These are phyloP conservation scores for Gambusia holbrooki DNA, from an alignment of 2,113 vertebrate genomes.

Conservation along the genomic window DNA sequence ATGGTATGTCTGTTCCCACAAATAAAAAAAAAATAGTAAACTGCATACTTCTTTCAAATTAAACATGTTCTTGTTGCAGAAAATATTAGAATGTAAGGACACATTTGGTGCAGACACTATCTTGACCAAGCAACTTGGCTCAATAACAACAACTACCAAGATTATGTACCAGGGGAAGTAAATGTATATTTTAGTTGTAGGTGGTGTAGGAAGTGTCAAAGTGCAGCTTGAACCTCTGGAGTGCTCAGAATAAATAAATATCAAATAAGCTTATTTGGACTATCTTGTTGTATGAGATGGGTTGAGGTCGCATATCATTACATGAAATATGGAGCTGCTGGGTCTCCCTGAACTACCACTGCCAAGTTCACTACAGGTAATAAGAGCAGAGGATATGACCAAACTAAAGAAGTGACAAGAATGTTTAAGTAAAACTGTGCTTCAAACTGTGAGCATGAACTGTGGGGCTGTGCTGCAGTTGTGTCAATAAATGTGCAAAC, in stretches of 20 bases:
- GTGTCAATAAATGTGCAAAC: too few species aligned
- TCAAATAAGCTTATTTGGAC: background rate
- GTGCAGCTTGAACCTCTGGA: background rate
- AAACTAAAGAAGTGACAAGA: background rate
- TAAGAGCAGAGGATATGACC: background rate
- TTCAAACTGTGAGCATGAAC: too few species aligned
- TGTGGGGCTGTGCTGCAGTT: too few species aligned
- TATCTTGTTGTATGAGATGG: background rate
- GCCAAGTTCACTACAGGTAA: background rate
- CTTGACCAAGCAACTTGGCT: background rate
- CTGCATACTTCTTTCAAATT: background rate
- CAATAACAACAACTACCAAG: background rate
- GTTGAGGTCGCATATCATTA: background rate
- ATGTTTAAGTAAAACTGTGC: background rate
- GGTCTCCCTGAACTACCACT: too few species aligned
- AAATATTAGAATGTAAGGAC: background rate
- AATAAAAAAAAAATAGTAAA: background rate
- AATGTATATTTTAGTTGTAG: slow-evolving; percentile 1
- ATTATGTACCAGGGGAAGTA: slow-evolving; percentile 5
- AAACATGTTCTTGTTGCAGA: background rate
- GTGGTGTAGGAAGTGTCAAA: background rate
- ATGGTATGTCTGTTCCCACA: background rate
- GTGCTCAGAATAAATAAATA: slow-evolving; percentile 6
- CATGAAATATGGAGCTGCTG: background rate
- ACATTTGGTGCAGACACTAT: background rate